Evolutionary conservation across 2,113 vertebrate genomes (phyloP).

Genomic region (Promerops cafer): DNA sequence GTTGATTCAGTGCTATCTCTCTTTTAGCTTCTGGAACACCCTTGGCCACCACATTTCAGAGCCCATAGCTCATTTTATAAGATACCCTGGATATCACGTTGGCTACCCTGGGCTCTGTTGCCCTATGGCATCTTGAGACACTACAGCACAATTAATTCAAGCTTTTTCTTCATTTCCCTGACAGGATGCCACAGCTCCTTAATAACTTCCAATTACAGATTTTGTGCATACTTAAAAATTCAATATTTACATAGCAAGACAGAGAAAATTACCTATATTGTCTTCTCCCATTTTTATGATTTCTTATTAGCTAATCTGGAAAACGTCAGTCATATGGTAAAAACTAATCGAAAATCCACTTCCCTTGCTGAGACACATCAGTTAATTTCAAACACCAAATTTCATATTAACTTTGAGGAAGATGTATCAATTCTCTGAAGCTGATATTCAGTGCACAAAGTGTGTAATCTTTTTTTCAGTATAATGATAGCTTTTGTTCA

Average conservation of each 20-base stretch:
- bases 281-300: background rate
- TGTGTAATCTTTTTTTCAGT: background rate
- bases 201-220: background rate
- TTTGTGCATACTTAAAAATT: background rate
- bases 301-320: background rate
- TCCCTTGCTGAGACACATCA: background rate
- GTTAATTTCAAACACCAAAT: background rate
- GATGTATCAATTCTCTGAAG: background rate
- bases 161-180: background rate
- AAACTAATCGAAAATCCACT: background rate
- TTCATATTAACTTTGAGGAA: background rate
- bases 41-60: background rate
- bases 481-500: background rate
- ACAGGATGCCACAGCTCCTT: background rate
- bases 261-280: background rate
- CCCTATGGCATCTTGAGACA: background rate
- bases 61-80: background rate
- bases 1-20: background rate
- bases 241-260: background rate
- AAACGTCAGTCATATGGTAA: rapidly evolving
- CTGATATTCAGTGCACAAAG: background rate
- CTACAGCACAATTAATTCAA: background rate
- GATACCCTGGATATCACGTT: background rate
- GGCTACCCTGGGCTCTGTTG: background rate
- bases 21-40: background rate